These are phyloP conservation scores for Saccostrea echinata DNA, from an alignment of 1,140 invertebrate genomes.

Conservation along the genomic window DNA sequence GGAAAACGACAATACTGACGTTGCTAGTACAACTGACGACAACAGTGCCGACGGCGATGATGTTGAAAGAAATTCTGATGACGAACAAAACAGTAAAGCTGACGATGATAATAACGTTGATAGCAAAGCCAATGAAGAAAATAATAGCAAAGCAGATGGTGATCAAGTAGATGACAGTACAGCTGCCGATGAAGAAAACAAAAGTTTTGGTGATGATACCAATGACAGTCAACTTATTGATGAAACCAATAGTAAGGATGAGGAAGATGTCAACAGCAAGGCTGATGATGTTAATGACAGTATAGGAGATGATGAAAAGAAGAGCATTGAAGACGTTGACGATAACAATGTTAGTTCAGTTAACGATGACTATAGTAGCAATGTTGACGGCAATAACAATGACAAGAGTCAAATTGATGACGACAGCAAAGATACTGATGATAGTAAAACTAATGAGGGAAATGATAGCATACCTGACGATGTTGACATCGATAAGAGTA, in stretches of 20 bases:
- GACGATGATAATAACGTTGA: not conserved
- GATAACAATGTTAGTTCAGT: not conserved
- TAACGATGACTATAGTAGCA: not conserved
- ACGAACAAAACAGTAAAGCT: no score
- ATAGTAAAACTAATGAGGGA: not conserved
- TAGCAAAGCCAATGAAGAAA: not conserved
- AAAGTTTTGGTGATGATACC: not conserved
- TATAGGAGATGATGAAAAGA: not conserved
- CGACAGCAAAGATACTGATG: not conserved
- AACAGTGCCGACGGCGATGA: not conserved
- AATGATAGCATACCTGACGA: not conserved
- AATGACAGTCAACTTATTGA: not conserved
- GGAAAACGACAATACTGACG: not conserved
- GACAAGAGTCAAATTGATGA: not conserved
- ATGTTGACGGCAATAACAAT: not conserved
- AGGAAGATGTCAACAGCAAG: not conserved
- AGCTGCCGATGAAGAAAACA: not conserved
- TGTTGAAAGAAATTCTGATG: no score
- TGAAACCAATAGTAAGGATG: not conserved
- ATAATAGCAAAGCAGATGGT: not conserved
- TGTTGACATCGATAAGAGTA: not conserved
- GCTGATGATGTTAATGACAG: not conserved
- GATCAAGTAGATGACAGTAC: not conserved
- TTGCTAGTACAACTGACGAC: not conserved
- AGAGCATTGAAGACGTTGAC: not conserved